Conservation (phyloP, 92 coral and sea anemone genomes). For the Bergia sp. region DNA sequence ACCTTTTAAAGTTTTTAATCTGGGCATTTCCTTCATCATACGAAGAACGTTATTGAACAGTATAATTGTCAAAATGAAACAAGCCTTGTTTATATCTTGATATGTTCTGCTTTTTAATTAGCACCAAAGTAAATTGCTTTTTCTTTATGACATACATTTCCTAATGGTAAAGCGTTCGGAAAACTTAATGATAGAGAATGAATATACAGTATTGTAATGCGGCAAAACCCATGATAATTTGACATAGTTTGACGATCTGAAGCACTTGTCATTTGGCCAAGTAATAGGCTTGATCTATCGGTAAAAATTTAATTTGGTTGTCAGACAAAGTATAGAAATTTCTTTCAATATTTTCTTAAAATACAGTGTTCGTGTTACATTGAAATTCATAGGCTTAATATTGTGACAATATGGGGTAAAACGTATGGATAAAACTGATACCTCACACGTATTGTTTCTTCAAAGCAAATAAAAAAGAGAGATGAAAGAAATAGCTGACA, state of each 20-base stretch:
- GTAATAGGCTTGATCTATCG: background rate
- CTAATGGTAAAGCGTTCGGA: background rate
- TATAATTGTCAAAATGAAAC: too few species aligned
- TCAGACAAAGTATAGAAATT: background rate
- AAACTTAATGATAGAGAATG: background rate
- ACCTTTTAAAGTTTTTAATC: background rate
- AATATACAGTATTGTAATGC: too few species aligned
- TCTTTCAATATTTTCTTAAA: too few species aligned
- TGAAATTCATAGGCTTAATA: too few species aligned
- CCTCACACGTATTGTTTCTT: background rate
- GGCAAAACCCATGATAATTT: background rate
- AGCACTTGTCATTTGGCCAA: background rate
- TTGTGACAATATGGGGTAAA: background rate
- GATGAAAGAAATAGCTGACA: background rate
- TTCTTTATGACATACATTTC: background rate
- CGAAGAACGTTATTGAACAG: background rate
- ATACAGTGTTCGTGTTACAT: too few species aligned
- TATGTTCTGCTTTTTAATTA: background rate
- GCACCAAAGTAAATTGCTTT: background rate
- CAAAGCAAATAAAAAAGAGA: background rate
- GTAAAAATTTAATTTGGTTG: too few species aligned
- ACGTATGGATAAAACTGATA: too few species aligned
- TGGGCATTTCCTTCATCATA: background rate
- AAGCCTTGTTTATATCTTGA: background rate
- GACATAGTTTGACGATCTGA: background rate